Conservation (phyloP, 2,113 vertebrate species). For the Progne subis region DNA sequence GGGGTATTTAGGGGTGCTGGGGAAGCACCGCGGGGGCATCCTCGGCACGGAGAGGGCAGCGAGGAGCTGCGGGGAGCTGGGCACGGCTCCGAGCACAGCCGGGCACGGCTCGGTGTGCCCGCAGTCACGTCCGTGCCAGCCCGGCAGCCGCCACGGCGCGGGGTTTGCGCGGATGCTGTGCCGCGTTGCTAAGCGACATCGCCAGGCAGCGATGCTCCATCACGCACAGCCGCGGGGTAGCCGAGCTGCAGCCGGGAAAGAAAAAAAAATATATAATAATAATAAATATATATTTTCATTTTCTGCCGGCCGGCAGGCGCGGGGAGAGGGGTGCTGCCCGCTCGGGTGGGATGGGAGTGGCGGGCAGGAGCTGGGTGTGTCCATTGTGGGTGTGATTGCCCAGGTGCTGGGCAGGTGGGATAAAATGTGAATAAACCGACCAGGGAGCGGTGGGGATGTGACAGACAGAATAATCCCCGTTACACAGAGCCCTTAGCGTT, state of each 20-base stretch:
- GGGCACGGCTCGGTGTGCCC: neutral
- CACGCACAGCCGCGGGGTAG: slow-evolving; percentile 11
- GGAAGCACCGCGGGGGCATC: neutral
- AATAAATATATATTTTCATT: neutral
- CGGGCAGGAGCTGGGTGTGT: neutral
- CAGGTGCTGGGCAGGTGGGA: neutral
- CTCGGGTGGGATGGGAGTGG: neutral
- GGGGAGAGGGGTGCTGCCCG: neutral
- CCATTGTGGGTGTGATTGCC: neutral
- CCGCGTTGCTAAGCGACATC: slow-evolving; percentile 77
- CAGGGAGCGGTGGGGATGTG: neutral
- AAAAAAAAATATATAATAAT: too few species aligned
- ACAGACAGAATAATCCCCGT: neutral
- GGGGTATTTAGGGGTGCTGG: neutral
- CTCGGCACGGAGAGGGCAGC: neutral
- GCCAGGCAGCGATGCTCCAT: slow-evolving; percentile 66
- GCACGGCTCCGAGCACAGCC: too few species aligned
- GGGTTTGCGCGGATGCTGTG: slow-evolving; percentile 67
- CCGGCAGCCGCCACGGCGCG: slow-evolving; percentile 46
- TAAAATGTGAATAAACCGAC: neutral
- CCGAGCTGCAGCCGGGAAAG: neutral
- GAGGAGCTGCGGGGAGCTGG: too few species aligned
- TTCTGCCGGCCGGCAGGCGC: neutral
- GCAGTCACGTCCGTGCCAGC: slow-evolving; percentile 15
- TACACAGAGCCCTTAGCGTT: rapidly evolving